Conservation (phyloP, 2,888 invertebrate genomes). For the Emmelina monodactyla region DNA sequence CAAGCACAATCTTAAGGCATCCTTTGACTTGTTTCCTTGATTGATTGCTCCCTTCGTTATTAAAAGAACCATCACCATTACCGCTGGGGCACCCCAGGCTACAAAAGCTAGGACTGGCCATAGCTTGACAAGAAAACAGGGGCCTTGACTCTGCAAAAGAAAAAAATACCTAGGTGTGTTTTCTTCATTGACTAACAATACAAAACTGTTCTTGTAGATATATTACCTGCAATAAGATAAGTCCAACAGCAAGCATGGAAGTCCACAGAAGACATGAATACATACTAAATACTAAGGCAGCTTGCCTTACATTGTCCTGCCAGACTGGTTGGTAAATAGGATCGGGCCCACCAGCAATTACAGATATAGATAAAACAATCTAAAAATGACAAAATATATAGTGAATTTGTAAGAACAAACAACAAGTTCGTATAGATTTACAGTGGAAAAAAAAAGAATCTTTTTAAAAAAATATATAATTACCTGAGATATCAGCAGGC, state of each 20-base stretch:
- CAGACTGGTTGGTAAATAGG: slow-evolving; percentile 61
- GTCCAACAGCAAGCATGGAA: slow-evolving; percentile 78
- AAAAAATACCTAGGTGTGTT: too few relatives aligned
- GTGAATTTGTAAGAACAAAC: background rate
- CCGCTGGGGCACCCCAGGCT: slow-evolving; percentile 71
- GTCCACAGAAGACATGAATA: slow-evolving; percentile 88
- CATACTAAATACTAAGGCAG: slow-evolving; percentile 77
- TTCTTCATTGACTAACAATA: too few relatives aligned
- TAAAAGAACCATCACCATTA: slow-evolving; percentile 73
- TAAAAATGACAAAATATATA: slow-evolving; percentile 24
- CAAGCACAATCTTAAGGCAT: slow-evolving; percentile 77
- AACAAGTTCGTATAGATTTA: background rate
- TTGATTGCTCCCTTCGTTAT: slow-evolving; percentile 72
- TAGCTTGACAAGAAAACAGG: slow-evolving; percentile 81
- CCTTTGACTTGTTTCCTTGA: slow-evolving; percentile 80
- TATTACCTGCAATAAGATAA: slow-evolving; percentile 76
- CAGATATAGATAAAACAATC: slow-evolving; percentile 74
- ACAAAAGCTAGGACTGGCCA: slow-evolving; percentile 71
- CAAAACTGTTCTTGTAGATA: background rate
- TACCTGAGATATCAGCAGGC: slow-evolving; percentile 83
- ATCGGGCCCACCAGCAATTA: slow-evolving; percentile 75
- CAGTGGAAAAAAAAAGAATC: background rate
- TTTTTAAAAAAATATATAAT: slow-evolving; percentile 11
- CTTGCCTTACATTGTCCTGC: slow-evolving; percentile 77
- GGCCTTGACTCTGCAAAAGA: slow-evolving; percentile 74